Evolutionary conservation across 2,113 vertebrate species (phyloP).

Genomic region (Gallinago paraguaiae): DNA sequence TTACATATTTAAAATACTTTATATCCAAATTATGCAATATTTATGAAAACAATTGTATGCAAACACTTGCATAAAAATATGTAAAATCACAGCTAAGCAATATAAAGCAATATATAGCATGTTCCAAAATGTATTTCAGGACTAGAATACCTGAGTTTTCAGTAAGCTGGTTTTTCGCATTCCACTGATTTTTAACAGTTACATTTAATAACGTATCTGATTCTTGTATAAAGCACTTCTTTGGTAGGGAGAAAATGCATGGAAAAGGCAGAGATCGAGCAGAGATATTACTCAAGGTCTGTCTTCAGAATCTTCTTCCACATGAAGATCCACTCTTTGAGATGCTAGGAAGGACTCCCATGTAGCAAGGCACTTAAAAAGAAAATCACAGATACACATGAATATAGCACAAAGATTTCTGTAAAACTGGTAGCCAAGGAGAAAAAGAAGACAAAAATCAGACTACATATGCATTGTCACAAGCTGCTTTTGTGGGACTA

Average conservation of each 20-base stretch:
- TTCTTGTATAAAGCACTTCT: conserved; percentile 66
- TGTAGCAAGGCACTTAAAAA: conserved; percentile 89
- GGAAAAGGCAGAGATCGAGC: not conserved
- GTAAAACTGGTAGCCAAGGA: not conserved
- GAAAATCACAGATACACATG: not conserved
- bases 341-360: conserved; percentile 94
- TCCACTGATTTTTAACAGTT: conserved; percentile 30
- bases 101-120: conserved; percentile 29
- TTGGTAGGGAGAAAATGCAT: conserved; percentile 66
- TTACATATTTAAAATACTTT: conserved; percentile 76
- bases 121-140: conserved; percentile 52
- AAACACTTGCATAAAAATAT: conserved; percentile 67
- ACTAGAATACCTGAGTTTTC: conserved; percentile 73
- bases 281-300: conserved; percentile 62
- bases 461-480: not conserved
- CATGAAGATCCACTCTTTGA: conserved; percentile 75
- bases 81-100: conserved; percentile 59
- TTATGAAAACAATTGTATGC: conserved; percentile 61
- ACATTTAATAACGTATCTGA: conserved; percentile 32
- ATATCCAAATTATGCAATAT: conserved; percentile 65
- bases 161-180: conserved; percentile 61
- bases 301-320: conserved; percentile 74
- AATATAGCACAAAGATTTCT: not conserved
- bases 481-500: not conserved
- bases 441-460: not conserved